Evolutionary conservation across 2,113 vertebrate species (phyloP).

Genomic region (Salvelinus sp.): DNA sequence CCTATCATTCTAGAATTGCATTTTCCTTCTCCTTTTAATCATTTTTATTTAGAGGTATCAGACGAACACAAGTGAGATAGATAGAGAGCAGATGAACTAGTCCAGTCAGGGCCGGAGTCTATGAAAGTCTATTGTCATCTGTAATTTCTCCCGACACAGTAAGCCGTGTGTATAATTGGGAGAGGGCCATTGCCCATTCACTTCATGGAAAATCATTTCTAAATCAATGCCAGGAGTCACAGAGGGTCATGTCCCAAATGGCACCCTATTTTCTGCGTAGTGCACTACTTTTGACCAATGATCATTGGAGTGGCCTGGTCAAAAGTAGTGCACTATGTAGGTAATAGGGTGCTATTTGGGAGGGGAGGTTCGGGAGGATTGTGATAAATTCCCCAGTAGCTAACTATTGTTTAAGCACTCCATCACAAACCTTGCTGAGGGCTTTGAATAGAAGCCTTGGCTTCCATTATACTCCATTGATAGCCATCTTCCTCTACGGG

Average conservation of each 20-base stretch:
- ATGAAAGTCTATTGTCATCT: conserved; percentile 8
- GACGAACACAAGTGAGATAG: too few species aligned
- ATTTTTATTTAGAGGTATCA: too few species aligned
- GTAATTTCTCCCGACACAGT: conserved; percentile 4
- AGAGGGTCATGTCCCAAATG: too few species aligned
- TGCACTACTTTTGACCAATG: too few species aligned
- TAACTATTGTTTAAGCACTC: conserved; percentile 60
- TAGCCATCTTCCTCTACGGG: conserved; percentile 49
- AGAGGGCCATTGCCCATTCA: conserved; percentile 31
- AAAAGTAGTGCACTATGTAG: too few species aligned
- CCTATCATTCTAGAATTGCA: too few species aligned
- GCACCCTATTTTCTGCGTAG: too few species aligned
- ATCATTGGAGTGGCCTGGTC: too few species aligned
- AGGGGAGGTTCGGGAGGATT: conserved; percentile 29
- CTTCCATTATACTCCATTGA: conserved; percentile 54
- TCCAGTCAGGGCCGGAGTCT: too few species aligned
- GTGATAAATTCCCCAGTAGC: conserved; percentile 52
- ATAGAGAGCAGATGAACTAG: background rate
- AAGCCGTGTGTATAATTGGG: background rate
- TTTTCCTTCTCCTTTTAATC: too few species aligned
- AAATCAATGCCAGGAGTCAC: conserved; percentile 32
- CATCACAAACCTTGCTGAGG: conserved; percentile 46
- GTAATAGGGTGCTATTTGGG: background rate
- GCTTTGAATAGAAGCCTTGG: conserved; percentile 44
- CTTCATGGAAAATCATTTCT: conserved; percentile 28